Evolutionary conservation across 2,797 vertebrate species (phyloP).

Genomic region (Simalia tracyae): DNA sequence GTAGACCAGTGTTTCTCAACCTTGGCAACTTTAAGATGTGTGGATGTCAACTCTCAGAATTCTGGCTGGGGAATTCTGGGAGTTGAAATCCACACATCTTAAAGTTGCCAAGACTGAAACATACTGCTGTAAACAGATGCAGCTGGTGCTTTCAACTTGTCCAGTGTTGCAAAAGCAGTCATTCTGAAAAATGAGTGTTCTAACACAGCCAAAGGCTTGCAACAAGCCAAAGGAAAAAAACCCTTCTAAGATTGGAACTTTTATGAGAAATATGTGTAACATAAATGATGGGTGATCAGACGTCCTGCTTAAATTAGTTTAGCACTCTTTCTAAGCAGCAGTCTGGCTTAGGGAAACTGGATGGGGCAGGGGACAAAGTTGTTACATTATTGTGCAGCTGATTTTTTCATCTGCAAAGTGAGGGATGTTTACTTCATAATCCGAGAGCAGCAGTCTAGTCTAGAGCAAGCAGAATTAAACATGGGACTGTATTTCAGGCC

Average conservation of each 20-base stretch:
- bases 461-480: background rate
- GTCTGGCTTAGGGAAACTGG: background rate
- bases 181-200: background rate
- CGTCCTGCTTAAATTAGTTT: background rate
- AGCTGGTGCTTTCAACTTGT: background rate
- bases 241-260: background rate
- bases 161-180: background rate
- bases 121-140: background rate
- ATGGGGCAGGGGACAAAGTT: background rate
- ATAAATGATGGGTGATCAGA: background rate
- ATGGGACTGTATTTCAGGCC: background rate
- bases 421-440: background rate
- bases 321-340: background rate
- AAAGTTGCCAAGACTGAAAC: background rate
- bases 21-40: background rate
- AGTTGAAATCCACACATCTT: background rate
- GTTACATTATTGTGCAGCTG: background rate
- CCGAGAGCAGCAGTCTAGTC: background rate
- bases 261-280: background rate
- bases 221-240: background rate
- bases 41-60: background rate
- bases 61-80: background rate
- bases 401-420: background rate
- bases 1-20: background rate
- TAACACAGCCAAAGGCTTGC: background rate